Evolutionary conservation across 2,797 vertebrate genomes (phyloP).

Genomic region (Sciurus vulgaris): DNA sequence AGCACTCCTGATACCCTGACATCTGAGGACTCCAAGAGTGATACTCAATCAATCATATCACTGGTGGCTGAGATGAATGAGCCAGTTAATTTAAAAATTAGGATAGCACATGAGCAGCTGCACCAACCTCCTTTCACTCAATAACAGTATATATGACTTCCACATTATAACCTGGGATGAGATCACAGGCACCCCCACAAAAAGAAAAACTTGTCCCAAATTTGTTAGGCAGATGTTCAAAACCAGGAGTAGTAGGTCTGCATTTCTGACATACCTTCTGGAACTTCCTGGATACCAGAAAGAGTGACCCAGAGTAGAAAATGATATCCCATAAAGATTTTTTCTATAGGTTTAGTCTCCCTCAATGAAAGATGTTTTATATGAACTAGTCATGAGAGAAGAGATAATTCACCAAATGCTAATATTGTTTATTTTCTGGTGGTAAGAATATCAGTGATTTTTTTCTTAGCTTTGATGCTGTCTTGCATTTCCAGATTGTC

Average conservation of each 20-base stretch:
- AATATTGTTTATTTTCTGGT: background rate
- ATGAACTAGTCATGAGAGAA: constrained; percentile 8
- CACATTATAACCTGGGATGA: background rate
- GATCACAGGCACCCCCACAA: background rate
- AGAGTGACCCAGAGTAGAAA: background rate
- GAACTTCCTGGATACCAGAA: background rate
- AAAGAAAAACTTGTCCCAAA: constrained; percentile 12
- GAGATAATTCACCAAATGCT: background rate
- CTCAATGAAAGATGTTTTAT: background rate
- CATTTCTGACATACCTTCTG: constrained; percentile 31
- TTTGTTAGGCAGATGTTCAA: constrained; percentile 3
- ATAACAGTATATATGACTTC: background rate
- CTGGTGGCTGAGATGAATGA: background rate
- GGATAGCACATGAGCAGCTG: background rate
- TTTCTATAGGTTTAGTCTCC: background rate
- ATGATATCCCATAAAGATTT: background rate
- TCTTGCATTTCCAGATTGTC: constrained; percentile 60
- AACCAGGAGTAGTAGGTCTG: background rate
- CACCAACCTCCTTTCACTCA: background rate
- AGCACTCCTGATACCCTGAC: background rate
- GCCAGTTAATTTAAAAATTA: constrained; percentile 48
- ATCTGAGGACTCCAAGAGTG: background rate
- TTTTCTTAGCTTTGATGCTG: constrained; percentile 14
- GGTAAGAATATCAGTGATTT: background rate
- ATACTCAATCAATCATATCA: constrained; percentile 18